Percentiles rank a stretch among this genome's conserved stretches.
Conservation (phyloP, 2,113 vertebrate genomes). For the Speoplatyrhinus poulsoni region DNA sequence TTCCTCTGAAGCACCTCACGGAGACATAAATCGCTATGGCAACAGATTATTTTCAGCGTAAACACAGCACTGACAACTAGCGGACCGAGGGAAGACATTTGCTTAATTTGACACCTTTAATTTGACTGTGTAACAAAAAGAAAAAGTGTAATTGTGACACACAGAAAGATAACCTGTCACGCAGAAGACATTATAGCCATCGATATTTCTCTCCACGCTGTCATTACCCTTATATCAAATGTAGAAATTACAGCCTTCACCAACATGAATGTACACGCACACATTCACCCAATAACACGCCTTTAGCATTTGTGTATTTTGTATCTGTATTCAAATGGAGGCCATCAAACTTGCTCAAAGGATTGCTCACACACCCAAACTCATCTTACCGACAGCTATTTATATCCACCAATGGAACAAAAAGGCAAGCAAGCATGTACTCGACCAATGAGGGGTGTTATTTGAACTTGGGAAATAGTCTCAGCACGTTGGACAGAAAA, state of each 20-base stretch:
- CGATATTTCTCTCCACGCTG: neutral
- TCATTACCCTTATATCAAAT: neutral
- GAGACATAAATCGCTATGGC: too few species aligned
- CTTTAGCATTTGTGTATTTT: neutral
- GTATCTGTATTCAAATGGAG: neutral
- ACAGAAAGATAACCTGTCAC: neutral
- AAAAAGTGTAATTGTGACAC: too few species aligned
- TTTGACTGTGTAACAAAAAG: too few species aligned
- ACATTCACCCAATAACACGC: neutral
- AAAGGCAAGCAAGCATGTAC: conserved; percentile 25
- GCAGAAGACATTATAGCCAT: neutral
- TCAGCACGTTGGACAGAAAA: conserved; percentile 26
- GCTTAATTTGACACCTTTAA: too few species aligned
- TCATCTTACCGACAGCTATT: conserved; percentile 21
- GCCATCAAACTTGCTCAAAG: neutral
- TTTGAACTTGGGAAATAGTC: conserved; percentile 31
- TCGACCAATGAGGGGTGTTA: conserved; percentile 27
- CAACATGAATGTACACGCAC: neutral
- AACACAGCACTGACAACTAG: too few species aligned
- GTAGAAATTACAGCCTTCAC: neutral
- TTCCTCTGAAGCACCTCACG: too few species aligned
- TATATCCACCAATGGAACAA: conserved; percentile 33
- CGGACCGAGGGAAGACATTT: too few species aligned
- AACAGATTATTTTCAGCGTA: too few species aligned
- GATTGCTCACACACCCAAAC: conserved; percentile 24